Evolutionary conservation across 30 jellyfish, hydroid and myxozoan genomes (phyloP), one percentile per base, ranked within the genome.

Genomic region (Aurelia coerulea): DNA sequence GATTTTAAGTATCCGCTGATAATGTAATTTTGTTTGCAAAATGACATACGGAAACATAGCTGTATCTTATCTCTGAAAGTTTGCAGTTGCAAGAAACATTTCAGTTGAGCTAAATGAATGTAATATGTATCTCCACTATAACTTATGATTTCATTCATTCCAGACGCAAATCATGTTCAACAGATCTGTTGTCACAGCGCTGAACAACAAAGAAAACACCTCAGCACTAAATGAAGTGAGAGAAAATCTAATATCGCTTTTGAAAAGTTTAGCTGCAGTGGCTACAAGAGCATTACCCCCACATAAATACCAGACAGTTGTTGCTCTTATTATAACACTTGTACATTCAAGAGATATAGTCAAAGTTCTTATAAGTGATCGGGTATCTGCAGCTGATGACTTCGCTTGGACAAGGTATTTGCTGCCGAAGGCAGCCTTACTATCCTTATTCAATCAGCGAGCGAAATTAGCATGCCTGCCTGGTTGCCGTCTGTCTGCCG

Each of bases 291-390:
- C 88, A 13, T 67, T 73, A 76, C 39, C 89, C 31, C 77, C 73
- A 9, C 88, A 85, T 65, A 51, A 68, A 19, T 63, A 80, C 76
- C 87, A 91, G 41, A 72, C 86, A 2, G 83, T 78, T 17, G 96
- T 91, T 34, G 92, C 96, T 31, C 77, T 91, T 16, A 85, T 91
- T 58, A 91, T 91, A n/a, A 73, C 76, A 62, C 72, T 91, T 76
- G 97, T 91, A 5, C 97, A 91, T 60, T 34, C 92, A 50, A 76
- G 97, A 73, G 97, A 91, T 51, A 91, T 85, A 49, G 85, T 77
- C 58, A 60, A 51, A 37, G 74, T 62, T n/a, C 91, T 91, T 18
- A 84, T 91, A 17, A 71, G 50, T 15, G 78, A 63, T 1, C 23
- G 58, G 10, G 96, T 91, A 12, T 13, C 51, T 12, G 46, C 68